Percentiles rank a stretch among this genome's conserved stretches.
phyloP scores from a whole-genome alignment of 2,888 invertebrate species.

The Cecidostiba fungosa region DNA sequence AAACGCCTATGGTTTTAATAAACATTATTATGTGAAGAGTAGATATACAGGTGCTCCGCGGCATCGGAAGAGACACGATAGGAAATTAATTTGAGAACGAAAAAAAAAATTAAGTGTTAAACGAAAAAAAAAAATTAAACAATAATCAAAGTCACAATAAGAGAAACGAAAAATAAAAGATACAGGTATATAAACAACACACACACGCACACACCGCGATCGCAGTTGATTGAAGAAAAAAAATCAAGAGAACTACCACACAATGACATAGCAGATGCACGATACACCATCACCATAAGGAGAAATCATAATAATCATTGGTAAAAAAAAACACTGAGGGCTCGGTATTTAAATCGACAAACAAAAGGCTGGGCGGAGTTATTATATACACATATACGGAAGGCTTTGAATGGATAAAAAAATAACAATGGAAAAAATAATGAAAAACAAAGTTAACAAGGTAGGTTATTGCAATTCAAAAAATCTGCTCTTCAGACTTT shows the following conservation, averaged over 20 bases:
- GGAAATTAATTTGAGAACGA: conserved; percentile 20
- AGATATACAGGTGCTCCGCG: conserved; percentile 31
- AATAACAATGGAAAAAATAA: conserved; percentile 61
- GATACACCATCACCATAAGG: conserved; percentile 78
- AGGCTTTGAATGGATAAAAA: conserved; percentile 20
- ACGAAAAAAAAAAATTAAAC: conserved; percentile 37
- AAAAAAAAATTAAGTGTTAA: conserved; percentile 37
- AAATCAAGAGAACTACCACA: conserved; percentile 70
- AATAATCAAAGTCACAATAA: conserved; percentile 64
- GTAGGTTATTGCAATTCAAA: conserved; percentile 5
- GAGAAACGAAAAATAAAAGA: conserved; percentile 61
- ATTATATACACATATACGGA: conserved; percentile 65
- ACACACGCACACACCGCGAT: conserved; percentile 62
- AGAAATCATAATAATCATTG: conserved; percentile 34
- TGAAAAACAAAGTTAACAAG: conserved; percentile 26
- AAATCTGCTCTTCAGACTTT: conserved; percentile 69
- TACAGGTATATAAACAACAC: not conserved
- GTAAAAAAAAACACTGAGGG: conserved; percentile 74
- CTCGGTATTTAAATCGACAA: conserved; percentile 68
- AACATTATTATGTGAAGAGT: conserved; percentile 38
- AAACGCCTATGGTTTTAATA: conserved; percentile 50
- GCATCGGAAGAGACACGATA: conserved; percentile 24
- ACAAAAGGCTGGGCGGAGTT: conserved; percentile 47
- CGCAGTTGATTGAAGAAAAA: conserved; percentile 48
- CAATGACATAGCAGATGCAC: conserved; percentile 80